Evolutionary conservation across 2,888 invertebrate genomes (phyloP).

Genomic region (Eupithecia pulchellata): DNA sequence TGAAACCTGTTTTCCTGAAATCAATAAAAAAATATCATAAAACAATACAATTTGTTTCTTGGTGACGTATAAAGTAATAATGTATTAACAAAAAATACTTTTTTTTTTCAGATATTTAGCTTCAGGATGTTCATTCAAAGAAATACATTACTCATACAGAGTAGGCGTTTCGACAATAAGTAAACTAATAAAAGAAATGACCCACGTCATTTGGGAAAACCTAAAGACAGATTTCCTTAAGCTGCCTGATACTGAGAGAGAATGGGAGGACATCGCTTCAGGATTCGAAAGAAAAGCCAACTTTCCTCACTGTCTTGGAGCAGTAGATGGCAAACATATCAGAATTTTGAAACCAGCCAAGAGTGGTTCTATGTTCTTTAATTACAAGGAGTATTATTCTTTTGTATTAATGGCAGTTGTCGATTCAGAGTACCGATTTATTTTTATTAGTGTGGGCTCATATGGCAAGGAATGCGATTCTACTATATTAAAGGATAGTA

Average conservation of each 20-base stretch:
- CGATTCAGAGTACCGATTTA: constrained; percentile 46
- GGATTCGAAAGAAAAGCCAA: constrained; percentile 23
- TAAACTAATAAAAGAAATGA: constrained; percentile 29
- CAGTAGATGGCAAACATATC: constrained; percentile 25
- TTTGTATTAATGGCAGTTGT: constrained; percentile 35
- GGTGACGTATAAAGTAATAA: constrained; percentile 38
- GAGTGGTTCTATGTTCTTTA: no score
- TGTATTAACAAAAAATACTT: constrained; percentile 26
- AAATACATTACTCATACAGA: constrained; percentile 32
- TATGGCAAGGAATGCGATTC: constrained; percentile 45
- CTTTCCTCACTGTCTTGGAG: constrained; percentile 11
- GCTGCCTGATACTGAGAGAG: constrained; percentile 7
- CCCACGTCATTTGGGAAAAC: constrained; percentile 9
- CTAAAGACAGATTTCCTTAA: neutral
- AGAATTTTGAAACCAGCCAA: constrained; percentile 30
- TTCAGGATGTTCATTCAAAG: constrained; percentile 37
- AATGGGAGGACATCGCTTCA: constrained; percentile 25
- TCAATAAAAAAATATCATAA: constrained; percentile 19
- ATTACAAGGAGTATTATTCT: no score
- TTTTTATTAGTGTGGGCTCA: constrained; percentile 40
- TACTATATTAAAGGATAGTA: constrained; percentile 43
- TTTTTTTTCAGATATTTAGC: constrained; percentile 34
- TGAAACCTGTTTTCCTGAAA: constrained; percentile 44
- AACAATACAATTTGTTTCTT: constrained; percentile 43
- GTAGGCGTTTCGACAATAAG: constrained; percentile 31